phyloP scores from a whole-genome alignment of 1,140 invertebrate genomes.

The Solen grandis region DNA sequence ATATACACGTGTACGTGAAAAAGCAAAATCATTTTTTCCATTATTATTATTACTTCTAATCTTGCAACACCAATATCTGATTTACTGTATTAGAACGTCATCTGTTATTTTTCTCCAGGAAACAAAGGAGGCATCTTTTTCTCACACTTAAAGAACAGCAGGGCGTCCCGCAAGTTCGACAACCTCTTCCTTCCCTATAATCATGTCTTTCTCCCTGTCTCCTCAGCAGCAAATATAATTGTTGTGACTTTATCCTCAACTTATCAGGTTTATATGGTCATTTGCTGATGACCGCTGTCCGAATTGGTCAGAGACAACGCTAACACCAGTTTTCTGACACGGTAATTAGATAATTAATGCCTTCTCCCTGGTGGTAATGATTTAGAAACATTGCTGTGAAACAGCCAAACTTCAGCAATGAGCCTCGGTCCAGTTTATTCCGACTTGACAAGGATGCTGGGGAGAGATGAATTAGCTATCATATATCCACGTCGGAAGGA shows the following conservation, averaged over 20 bases:
- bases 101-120: no score
- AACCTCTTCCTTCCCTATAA: no score
- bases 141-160: no score
- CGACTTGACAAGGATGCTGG: neutral
- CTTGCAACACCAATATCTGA: no score
- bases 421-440: neutral
- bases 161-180: no score
- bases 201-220: constrained; percentile 47
- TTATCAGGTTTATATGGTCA: constrained; percentile 47
- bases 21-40: no score
- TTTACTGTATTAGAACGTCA: no score
- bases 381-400: neutral
- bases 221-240: no score
- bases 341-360: constrained; percentile 55
- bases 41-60: no score
- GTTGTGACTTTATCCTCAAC: constrained; percentile 29
- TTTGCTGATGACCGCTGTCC: constrained; percentile 53
- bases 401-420: constrained; percentile 9
- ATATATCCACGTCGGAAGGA: no score
- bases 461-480: neutral
- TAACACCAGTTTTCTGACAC: constrained; percentile 44
- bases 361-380: neutral
- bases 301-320: constrained; percentile 55
- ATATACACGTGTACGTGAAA: no score
- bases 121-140: no score